Evolutionary conservation across 2,113 vertebrate genomes (phyloP), one percentile per base, ranked within the genome.

Genomic region (Prunella himalayana): DNA sequence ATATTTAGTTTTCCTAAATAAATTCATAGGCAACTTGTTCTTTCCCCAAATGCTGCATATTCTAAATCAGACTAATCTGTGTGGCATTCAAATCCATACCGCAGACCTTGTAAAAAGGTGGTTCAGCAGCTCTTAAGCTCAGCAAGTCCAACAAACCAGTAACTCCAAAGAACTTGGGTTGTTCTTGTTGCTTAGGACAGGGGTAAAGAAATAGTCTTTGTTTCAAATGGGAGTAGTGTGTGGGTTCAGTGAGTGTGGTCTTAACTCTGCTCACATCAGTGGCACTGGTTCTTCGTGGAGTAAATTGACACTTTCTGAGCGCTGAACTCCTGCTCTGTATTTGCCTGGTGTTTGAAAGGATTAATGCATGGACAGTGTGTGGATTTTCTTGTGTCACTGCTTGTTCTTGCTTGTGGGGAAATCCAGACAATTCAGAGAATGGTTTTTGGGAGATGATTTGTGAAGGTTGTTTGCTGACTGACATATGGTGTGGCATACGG

Each of bases 401-500:
- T 54, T 50, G 15, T 66, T 77, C 45, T 56, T 57, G 9, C 61
- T 37, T 30, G 10, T n/a, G 28, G 30, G 63, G 57, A 60, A 86
- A 54, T 18, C 2, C 0, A 16, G 63, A 9, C 24, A 5, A 25
- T 31, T 27, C 10, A 35, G 64, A 42, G 86, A 65, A 45, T 4
- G 72, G 50, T 37, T 80, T 82, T 41, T 53, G 92, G 78, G 41
- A 56, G 85, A 20, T 65, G 89, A 25, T 70, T 91, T 82, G 54
- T 35, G 47, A 31, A 69, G 82, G 83, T 57, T 92, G 86, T 96
- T 95, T 95, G 84, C 96, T 96, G 90, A 87, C 92, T 84, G 92
- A 63, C 95, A 96, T 91, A 94, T 93, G 96, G 93, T 24, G 4
- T 88, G 96, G 54, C 96, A 96, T 86, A 96, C 33, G 95, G 95